A percentile compares a stretch with the other conserved stretches of the same genome.
Conservation (phyloP, 35 echinoderm and acorn worm species). For the Ophiothrix spiculata region DNA sequence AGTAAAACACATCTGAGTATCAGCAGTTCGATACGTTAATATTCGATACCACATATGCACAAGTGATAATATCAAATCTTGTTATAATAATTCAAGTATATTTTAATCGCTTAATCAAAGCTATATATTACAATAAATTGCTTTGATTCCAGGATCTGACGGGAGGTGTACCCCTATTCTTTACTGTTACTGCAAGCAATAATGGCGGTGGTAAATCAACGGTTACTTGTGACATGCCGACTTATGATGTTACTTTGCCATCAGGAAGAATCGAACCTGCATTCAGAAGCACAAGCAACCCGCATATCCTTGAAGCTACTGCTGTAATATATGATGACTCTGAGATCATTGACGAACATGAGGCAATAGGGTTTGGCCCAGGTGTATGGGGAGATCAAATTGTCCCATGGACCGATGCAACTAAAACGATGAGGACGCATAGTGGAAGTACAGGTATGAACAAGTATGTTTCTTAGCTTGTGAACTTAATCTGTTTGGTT, state of each 20-base stretch:
- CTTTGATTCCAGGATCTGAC: slow-evolving; percentile 19
- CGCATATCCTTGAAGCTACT: slow-evolving; percentile 29
- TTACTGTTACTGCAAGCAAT: slow-evolving; percentile 47
- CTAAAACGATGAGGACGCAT: neutral
- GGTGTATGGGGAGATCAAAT: slow-evolving; percentile 45
- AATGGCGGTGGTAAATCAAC: slow-evolving; percentile 11
- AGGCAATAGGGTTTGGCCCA: slow-evolving; percentile 38
- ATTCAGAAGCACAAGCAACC: slow-evolving; percentile 37
- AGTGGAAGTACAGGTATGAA: neutral
- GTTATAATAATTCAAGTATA: no score
- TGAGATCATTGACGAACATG: slow-evolving; percentile 14
- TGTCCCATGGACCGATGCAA: slow-evolving; percentile 17
- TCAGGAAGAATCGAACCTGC: slow-evolving; percentile 32
- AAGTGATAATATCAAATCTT: no score
- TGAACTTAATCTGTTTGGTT: no score
- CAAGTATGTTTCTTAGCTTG: no score
- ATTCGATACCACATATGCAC: no score
- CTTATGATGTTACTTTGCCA: slow-evolving; percentile 40
- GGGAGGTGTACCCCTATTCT: slow-evolving; percentile 36
- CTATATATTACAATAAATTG: no score
- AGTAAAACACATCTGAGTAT: no score
- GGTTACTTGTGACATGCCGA: slow-evolving; percentile 32
- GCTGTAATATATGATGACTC: slow-evolving; percentile 44
- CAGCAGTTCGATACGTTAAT: no score
- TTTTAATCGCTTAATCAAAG: no score